These are phyloP conservation scores for Pinctada fucata DNA, from an alignment of 2,888 invertebrate genomes.

Conservation along the genomic window DNA sequence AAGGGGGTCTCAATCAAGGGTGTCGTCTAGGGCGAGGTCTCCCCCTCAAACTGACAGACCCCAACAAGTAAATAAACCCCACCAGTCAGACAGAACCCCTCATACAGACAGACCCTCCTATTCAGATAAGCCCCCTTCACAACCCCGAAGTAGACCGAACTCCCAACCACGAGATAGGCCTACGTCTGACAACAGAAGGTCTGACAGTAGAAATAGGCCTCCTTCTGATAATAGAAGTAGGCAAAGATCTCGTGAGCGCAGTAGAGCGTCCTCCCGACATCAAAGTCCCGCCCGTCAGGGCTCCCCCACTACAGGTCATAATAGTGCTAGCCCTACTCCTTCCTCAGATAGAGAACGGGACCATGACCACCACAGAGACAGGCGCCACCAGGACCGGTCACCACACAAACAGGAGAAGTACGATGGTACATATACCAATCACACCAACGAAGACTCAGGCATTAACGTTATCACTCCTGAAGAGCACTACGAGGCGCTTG, in stretches of 20 bases:
- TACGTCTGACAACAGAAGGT: background rate
- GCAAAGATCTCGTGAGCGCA: slow-evolving; percentile 6
- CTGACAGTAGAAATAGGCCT: slow-evolving; percentile 14
- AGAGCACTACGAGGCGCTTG: slow-evolving; percentile 54
- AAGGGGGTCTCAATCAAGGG: slow-evolving; percentile 5
- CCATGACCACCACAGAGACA: slow-evolving; percentile 5
- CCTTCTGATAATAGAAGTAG: background rate
- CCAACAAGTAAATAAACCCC: slow-evolving; percentile 16
- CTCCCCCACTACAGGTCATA: slow-evolving; percentile 38
- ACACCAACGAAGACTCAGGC: slow-evolving; percentile 68
- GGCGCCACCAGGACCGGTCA: slow-evolving; percentile 11
- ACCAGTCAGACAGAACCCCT: background rate
- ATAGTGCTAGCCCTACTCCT: slow-evolving; percentile 59
- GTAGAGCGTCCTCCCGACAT: background rate
- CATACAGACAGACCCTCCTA: background rate
- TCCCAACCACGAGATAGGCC: slow-evolving; percentile 5
- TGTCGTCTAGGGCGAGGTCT: slow-evolving; percentile 12
- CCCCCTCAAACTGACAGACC: slow-evolving; percentile 24
- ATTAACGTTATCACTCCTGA: slow-evolving; percentile 67
- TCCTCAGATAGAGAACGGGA: slow-evolving; percentile 36
- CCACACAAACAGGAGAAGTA: slow-evolving; percentile 18
- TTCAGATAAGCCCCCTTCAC: background rate
- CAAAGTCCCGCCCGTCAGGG: slow-evolving; percentile 3
- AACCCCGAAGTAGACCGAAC: background rate
- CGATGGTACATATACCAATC: slow-evolving; percentile 51